Percentiles rank a stretch among this genome's conserved stretches.
phyloP scores from a whole-genome alignment of 2,797 vertebrate species.

The Perodicticus potto region DNA sequence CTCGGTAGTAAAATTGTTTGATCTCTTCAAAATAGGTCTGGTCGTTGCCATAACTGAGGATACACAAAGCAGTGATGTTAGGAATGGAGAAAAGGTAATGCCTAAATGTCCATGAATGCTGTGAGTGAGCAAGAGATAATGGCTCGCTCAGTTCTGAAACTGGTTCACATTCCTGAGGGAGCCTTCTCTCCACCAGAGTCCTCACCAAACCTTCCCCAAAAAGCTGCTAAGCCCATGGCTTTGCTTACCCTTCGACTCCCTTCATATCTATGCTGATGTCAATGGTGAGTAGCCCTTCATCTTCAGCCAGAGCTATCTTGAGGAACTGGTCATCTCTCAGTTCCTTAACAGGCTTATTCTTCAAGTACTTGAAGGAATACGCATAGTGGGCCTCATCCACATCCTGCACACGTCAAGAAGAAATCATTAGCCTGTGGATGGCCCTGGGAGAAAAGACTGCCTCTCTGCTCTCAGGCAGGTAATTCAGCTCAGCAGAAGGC shows the following conservation, averaged over 20 bases:
- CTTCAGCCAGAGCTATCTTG: constrained; percentile 97
- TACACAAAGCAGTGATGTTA: background rate
- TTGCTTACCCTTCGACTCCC: constrained; percentile 96
- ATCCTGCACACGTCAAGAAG: constrained; percentile 90
- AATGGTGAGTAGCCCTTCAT: constrained; percentile 94
- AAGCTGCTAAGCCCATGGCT: background rate
- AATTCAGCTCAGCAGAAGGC: background rate
- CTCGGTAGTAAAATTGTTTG: constrained; percentile 99
- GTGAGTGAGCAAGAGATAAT: background rate
- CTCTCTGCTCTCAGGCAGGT: background rate
- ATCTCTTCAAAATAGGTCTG: constrained; percentile 99
- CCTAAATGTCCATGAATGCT: background rate
- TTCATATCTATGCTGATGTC: constrained; percentile 98
- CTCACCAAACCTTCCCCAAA: background rate
- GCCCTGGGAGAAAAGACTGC: background rate
- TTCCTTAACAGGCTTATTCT: constrained; percentile 99
- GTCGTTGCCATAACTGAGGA: constrained; percentile 92
- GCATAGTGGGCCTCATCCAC: constrained; percentile 98
- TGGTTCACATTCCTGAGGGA: background rate
- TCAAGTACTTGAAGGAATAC: constrained; percentile 98
- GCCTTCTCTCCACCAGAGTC: background rate
- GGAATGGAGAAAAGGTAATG: background rate
- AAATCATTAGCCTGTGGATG: background rate
- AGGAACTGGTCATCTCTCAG: constrained; percentile 98
- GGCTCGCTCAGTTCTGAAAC: constrained; percentile 7